Conservation (phyloP, 2,888 invertebrate species). For the Catocala fraxini region DNA sequence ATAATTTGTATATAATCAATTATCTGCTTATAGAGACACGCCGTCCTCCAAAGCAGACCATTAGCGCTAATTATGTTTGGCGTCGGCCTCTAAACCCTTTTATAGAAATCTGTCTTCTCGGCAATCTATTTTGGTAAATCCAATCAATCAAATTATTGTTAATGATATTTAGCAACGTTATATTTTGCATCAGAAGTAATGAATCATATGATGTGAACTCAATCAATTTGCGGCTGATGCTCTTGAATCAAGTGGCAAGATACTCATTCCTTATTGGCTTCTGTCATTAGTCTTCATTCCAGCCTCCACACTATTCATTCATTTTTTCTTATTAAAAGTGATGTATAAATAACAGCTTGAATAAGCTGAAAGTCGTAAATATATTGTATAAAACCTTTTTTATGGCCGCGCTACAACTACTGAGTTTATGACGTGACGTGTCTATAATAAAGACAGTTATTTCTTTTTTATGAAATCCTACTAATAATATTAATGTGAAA, state of each 20-base stretch:
- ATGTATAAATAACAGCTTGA: slow-evolving; percentile 12
- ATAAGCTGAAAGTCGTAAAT: not conserved
- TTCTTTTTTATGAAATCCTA: no score
- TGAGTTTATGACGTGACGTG: no score
- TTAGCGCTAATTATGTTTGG: slow-evolving; percentile 4
- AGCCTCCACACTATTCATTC: slow-evolving; percentile 11
- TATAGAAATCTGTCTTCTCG: not conserved
- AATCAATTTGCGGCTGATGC: slow-evolving; percentile 37
- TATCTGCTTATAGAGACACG: not conserved
- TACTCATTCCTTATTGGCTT: slow-evolving; percentile 29
- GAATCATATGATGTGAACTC: slow-evolving; percentile 32
- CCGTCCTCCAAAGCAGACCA: not conserved
- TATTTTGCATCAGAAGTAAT: slow-evolving; percentile 5
- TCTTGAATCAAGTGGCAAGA: slow-evolving; percentile 24
- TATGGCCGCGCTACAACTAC: no score
- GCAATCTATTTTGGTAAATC: slow-evolving; percentile 15
- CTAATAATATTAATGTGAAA: no score
- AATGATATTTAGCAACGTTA: slow-evolving; percentile 19
- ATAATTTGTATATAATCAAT: slow-evolving; percentile 4
- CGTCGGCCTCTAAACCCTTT: slow-evolving; percentile 8
- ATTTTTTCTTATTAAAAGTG: slow-evolving; percentile 11
- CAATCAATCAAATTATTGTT: slow-evolving; percentile 27
- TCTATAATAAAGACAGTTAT: no score
- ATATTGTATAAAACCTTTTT: no score
- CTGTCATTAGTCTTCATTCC: slow-evolving; percentile 24